These are phyloP conservation scores for Ceratotherium simum DNA, from an alignment of 2,113 vertebrate genomes.

Conservation along the genomic window DNA sequence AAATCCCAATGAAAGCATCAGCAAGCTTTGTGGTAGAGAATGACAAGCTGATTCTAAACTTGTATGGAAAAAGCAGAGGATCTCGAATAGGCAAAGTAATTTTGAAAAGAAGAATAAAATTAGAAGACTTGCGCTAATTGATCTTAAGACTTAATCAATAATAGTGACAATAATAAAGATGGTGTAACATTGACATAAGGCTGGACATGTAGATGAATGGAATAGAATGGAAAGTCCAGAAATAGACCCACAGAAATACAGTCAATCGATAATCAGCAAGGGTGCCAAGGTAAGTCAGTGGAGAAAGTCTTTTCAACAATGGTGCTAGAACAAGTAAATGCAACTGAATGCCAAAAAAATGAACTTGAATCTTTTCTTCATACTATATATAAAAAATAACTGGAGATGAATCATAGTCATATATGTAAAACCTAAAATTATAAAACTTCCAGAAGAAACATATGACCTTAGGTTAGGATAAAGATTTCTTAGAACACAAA, in stretches of 20 bases:
- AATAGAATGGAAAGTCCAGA: not conserved
- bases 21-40: not conserved
- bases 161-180: not conserved
- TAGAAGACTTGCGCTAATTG: not conserved
- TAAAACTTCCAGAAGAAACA: conserved; percentile 47
- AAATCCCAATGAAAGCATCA: conserved; percentile 34
- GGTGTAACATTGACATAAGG: not conserved
- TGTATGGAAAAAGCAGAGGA: conserved; percentile 11
- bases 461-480: not conserved
- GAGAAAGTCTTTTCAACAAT: conserved; percentile 17
- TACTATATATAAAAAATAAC: not conserved
- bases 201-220: not conserved
- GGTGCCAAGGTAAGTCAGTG: not conserved
- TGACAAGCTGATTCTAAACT: conserved; percentile 1
- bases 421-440: conserved; percentile 24
- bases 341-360: not conserved
- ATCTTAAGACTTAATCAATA: not conserved
- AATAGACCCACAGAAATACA: not conserved
- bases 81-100: not conserved
- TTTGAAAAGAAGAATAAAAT: conserved; percentile 17
- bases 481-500: conserved; percentile 40
- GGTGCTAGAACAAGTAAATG: not conserved
- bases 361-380: not conserved
- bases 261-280: not conserved
- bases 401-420: conserved; percentile 16